Evolutionary conservation across 2,113 vertebrate species (phyloP), one percentile per base, ranked within the genome.

Genomic region (Benitochromis conjunctus): DNA sequence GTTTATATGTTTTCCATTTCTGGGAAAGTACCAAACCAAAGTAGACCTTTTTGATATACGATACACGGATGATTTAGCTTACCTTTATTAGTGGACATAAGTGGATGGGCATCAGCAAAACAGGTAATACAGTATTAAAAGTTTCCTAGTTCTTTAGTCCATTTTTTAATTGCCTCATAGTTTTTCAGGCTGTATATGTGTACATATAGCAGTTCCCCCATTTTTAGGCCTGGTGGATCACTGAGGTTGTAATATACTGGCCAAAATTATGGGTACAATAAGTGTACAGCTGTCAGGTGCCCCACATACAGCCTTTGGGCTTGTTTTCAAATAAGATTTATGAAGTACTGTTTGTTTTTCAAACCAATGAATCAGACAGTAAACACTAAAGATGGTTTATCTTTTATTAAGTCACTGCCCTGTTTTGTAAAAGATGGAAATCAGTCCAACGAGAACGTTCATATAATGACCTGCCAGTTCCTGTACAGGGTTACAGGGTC

Each of bases 101-200:
- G 9, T 48, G 41, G 66, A 29, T 46, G 38, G 38, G 14, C 21
- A 74, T 10, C 8, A 71, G 41, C 14, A 29, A 71, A 46, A 71
- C 43, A 19, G 69, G 9, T 29, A 74, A 48, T 48, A 18, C 41
- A 19, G 14, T 48, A 74, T 14, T 48, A 74, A 7, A 3, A 74
- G 18, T 46, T 4, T 12, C 8, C 66, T 71, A 26, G 66, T 46
- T 43, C 0, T 0, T 69, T 69, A 69, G 64, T 69, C 0, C 1
- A 0, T 43, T 71, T 46, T 46, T 46, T 36, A 64, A 64, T 41
- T 16, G 12, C 21, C 14, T 26, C 10, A 29, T 48, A 48, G 41
- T 48, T 71, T 71, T 71, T 29, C 13, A 46, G 12, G 14, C 21
- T 71, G 64, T 41, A 74, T 48, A 48, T 46, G 14, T 3, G 7